These are phyloP conservation scores for Drosophila bocki DNA, from an alignment of 1,140 invertebrate genomes.

Conservation along the genomic window DNA sequence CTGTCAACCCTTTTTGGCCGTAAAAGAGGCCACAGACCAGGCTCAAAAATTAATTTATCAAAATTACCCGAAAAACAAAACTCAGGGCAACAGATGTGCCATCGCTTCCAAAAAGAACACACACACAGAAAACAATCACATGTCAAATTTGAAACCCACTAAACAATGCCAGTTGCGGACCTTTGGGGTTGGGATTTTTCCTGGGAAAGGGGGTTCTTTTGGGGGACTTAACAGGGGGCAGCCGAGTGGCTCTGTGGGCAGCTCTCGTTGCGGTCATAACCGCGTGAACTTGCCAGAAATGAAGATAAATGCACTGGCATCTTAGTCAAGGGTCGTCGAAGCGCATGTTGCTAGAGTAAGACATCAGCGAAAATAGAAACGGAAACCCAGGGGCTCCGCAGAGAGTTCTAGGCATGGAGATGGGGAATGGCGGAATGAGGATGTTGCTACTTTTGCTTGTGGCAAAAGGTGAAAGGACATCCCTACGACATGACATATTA, in stretches of 20 bases:
- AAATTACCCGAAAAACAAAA: slow-evolving; percentile 63
- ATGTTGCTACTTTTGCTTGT: slow-evolving; percentile 15
- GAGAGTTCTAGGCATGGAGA: slow-evolving; percentile 1
- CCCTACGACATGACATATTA: slow-evolving; percentile 80
- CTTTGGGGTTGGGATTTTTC: slow-evolving; percentile 29
- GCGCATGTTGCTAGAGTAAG: slow-evolving; percentile 63
- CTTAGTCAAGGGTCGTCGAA: slow-evolving; percentile 61
- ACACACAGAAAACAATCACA: slow-evolving; percentile 75
- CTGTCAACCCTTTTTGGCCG: slow-evolving; percentile 72
- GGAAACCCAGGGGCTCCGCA: slow-evolving; percentile 45
- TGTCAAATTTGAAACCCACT: slow-evolving; percentile 81
- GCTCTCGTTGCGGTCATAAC: slow-evolving; percentile 70
- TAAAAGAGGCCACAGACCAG: slow-evolving; percentile 40
- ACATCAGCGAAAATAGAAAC: slow-evolving; percentile 74
- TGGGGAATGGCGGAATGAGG: not conserved
- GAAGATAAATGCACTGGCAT: slow-evolving; percentile 49
- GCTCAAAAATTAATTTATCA: slow-evolving; percentile 83
- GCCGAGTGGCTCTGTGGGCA: slow-evolving; percentile 61
- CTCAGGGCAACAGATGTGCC: slow-evolving; percentile 57
- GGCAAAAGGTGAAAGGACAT: slow-evolving; percentile 76
- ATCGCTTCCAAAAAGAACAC: not conserved
- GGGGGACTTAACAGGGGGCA: slow-evolving; percentile 20
- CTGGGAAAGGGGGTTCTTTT: slow-evolving; percentile 6
- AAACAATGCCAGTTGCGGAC: slow-evolving; percentile 61
- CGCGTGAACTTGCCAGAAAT: slow-evolving; percentile 72